Conservation (phyloP, 2,113 vertebrate genomes). For the Ictidomys tridecemlineatus region DNA sequence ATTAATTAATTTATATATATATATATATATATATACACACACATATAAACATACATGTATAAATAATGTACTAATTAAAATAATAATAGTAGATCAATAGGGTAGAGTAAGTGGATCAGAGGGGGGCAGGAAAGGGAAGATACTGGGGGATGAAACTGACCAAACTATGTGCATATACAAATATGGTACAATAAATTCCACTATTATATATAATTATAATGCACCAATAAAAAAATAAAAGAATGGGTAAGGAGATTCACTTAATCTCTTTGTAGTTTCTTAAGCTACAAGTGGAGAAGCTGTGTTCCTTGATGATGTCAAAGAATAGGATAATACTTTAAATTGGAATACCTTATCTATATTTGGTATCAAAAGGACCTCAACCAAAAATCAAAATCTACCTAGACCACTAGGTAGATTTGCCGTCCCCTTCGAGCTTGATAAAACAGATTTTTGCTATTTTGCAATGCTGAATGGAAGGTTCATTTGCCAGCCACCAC, state of each 20-base stretch:
- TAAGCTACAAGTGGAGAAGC: not conserved
- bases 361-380: not conserved
- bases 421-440: constrained; percentile 3
- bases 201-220: too few relatives aligned
- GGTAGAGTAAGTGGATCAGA: too few relatives aligned
- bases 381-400: not conserved
- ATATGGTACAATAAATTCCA: too few relatives aligned
- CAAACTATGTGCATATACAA: too few relatives aligned
- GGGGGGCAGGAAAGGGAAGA: too few relatives aligned
- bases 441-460: not conserved
- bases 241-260: not conserved
- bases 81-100: too few relatives aligned
- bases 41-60: too few relatives aligned
- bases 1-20: too few relatives aligned
- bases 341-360: not conserved
- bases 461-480: not conserved
- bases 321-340: not conserved
- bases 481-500: not conserved
- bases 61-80: too few relatives aligned
- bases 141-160: too few relatives aligned
- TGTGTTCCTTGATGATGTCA: not conserved
- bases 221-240: too few relatives aligned
- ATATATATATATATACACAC: too few relatives aligned
- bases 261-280: not conserved
- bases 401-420: not conserved